Evolutionary conservation across 2,888 invertebrate species (phyloP).

Genomic region (Maniola hyperantus): DNA sequence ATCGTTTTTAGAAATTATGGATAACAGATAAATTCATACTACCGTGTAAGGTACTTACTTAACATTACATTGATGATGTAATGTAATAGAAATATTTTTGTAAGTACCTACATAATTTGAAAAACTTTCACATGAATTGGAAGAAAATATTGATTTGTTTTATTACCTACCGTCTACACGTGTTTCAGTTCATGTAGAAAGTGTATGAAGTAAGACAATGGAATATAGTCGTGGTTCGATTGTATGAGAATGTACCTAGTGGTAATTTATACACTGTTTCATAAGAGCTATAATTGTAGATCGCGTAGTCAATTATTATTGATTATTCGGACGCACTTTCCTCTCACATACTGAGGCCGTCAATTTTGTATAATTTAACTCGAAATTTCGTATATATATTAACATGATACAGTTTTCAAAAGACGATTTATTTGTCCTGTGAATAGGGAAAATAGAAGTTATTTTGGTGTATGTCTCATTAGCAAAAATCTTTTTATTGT

Average conservation of each 20-base stretch:
- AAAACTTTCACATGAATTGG: slow-evolving; percentile 29
- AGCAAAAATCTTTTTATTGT: not conserved
- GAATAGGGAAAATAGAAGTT: not conserved
- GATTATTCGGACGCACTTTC: slow-evolving; percentile 27
- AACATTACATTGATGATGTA: not conserved
- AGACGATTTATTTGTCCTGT: not conserved
- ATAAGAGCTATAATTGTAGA: slow-evolving; percentile 33
- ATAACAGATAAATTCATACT: too few relatives aligned
- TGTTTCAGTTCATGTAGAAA: slow-evolving; percentile 34
- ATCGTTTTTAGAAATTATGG: not conserved
- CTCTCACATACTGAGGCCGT: slow-evolving; percentile 18
- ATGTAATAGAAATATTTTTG: not conserved
- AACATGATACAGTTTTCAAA: not conserved
- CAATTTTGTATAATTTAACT: not conserved
- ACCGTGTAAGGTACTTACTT: not conserved
- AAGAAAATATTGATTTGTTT: slow-evolving; percentile 27
- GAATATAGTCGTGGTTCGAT: slow-evolving; percentile 23
- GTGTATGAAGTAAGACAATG: slow-evolving; percentile 34
- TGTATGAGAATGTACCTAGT: slow-evolving; percentile 34
- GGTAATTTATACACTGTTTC: slow-evolving; percentile 25
- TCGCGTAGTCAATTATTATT: slow-evolving; percentile 28
- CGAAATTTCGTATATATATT: not conserved
- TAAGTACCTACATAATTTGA: too few relatives aligned
- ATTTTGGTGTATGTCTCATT: not conserved
- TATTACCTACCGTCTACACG: slow-evolving; percentile 20